phyloP scores from a whole-genome alignment of 1,140 invertebrate species.

The Drosophila burlai region DNA sequence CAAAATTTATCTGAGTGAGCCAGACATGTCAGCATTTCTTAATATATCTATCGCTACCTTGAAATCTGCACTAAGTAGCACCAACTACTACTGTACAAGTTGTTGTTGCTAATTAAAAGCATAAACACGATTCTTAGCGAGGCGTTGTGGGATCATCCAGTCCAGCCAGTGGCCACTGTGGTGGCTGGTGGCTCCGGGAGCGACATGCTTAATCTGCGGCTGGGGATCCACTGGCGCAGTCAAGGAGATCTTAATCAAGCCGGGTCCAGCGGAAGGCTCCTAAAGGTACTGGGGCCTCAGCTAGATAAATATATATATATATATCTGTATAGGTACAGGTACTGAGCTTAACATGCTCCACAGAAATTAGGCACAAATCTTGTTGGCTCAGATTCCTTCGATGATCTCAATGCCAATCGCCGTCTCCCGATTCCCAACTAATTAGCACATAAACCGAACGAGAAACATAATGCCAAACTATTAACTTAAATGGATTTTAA shows the following conservation, averaged over 20 bases:
- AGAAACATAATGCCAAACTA: conserved; percentile 69
- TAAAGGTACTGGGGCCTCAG: conserved; percentile 36
- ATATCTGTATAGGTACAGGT: conserved; percentile 7
- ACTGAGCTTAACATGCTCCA: conserved; percentile 69
- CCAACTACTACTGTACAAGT: conserved; percentile 82
- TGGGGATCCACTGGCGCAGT: conserved; percentile 57
- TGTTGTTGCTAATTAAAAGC: conserved; percentile 84
- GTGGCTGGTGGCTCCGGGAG: conserved; percentile 30
- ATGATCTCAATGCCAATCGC: conserved; percentile 46
- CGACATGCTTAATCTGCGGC: conserved; percentile 72
- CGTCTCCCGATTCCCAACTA: conserved; percentile 41
- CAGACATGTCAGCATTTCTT: conserved; percentile 83
- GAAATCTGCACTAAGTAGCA: conserved; percentile 82
- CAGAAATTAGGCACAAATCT: conserved; percentile 80
- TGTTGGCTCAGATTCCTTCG: conserved; percentile 53
- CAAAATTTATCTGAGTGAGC: conserved; percentile 83
- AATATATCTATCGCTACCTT: conserved; percentile 82
- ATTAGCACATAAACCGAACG: conserved; percentile 73
- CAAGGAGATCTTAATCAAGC: conserved; percentile 76
- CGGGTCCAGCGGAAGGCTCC: conserved; percentile 26
- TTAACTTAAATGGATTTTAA: conserved; percentile 77
- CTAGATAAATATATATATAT: conserved; percentile 51
- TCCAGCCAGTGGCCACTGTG: conserved; percentile 49
- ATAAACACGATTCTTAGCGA: conserved; percentile 84
- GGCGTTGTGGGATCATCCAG: conserved; percentile 60